Evolutionary conservation across 2,888 invertebrate species (phyloP).

Genomic region (Meloe dianella): DNA sequence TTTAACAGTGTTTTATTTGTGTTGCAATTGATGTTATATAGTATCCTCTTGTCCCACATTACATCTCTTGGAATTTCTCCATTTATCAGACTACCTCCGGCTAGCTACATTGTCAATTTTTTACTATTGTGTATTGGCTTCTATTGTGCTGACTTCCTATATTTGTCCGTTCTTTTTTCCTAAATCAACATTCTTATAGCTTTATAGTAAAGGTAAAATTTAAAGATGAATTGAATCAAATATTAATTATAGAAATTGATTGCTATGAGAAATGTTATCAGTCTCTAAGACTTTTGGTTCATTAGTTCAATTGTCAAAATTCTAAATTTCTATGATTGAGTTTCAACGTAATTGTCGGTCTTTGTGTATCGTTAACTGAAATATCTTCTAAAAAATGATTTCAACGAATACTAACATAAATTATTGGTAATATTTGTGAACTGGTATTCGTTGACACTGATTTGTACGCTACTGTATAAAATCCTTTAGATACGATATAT

Average conservation of each 20-base stretch:
- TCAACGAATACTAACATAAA: conserved; percentile 11
- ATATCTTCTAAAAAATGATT: not conserved
- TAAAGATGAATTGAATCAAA: not conserved
- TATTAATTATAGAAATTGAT: conserved; percentile 39
- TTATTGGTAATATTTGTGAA: conserved; percentile 21
- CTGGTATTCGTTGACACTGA: conserved; percentile 28
- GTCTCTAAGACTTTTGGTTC: conserved; percentile 13
- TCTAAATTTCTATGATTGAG: not conserved
- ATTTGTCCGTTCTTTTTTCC: not conserved
- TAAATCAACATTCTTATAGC: not conserved
- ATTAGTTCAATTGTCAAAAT: not conserved
- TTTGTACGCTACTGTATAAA: conserved; percentile 22
- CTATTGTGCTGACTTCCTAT: not conserved
- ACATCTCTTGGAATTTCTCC: not conserved
- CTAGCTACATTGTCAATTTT: not conserved
- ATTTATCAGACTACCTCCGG: not conserved
- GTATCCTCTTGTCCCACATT: not conserved
- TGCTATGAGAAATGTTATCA: conserved; percentile 33
- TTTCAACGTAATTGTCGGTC: too few species aligned
- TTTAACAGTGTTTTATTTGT: not conserved
- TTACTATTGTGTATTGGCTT: not conserved
- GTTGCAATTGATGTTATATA: not conserved
- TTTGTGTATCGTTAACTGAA: not conserved
- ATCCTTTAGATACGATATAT: conserved; percentile 15
- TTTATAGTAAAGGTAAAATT: not conserved